A percentile compares a stretch with the other conserved stretches of the same genome.
These are phyloP conservation scores for Heterodera schachtii DNA, from an alignment of 1,140 invertebrate genomes.

Conservation along the genomic window DNA sequence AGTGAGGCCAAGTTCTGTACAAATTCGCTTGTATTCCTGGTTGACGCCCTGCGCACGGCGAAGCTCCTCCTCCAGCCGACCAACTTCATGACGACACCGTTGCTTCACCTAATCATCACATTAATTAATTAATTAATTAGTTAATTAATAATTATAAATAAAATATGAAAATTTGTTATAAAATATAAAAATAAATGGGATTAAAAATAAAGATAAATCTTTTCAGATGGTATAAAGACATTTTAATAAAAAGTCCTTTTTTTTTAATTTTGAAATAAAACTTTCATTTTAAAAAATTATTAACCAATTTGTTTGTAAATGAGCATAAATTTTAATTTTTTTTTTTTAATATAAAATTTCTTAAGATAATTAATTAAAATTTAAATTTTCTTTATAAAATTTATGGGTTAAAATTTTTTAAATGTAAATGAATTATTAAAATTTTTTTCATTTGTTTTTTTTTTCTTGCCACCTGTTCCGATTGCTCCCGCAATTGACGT, in stretches of 20 bases:
- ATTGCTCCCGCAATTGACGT: slow-evolving; percentile 77
- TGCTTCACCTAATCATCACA: slow-evolving; percentile 73
- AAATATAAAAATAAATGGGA: too few species aligned
- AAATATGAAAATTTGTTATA: slow-evolving; percentile 59
- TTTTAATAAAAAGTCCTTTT: too few species aligned
- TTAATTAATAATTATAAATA: background rate
- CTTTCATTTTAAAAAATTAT: too few species aligned
- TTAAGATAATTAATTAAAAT: too few species aligned
- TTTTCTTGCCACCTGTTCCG: slow-evolving; percentile 70
- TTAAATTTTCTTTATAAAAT: too few species aligned
- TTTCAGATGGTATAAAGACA: too few species aligned
- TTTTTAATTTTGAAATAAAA: too few species aligned
- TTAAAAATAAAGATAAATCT: too few species aligned
- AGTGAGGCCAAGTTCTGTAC: slow-evolving; percentile 38
- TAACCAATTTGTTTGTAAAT: too few species aligned
- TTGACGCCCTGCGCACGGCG: slow-evolving; percentile 78
- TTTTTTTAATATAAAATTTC: too few species aligned
- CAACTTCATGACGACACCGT: slow-evolving; percentile 79
- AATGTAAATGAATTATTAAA: background rate
- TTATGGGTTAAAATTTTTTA: background rate
- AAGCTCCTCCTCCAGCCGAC: slow-evolving; percentile 76
- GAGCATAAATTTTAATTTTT: too few species aligned
- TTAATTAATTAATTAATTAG: too few species aligned
- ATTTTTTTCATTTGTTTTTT: slow-evolving; percentile 1
- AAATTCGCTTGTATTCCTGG: slow-evolving; percentile 80